Percentiles rank a stretch among this genome's conserved stretches.
phyloP scores from a whole-genome alignment of 2,888 invertebrate genomes.

The Hecatera dysodea region DNA sequence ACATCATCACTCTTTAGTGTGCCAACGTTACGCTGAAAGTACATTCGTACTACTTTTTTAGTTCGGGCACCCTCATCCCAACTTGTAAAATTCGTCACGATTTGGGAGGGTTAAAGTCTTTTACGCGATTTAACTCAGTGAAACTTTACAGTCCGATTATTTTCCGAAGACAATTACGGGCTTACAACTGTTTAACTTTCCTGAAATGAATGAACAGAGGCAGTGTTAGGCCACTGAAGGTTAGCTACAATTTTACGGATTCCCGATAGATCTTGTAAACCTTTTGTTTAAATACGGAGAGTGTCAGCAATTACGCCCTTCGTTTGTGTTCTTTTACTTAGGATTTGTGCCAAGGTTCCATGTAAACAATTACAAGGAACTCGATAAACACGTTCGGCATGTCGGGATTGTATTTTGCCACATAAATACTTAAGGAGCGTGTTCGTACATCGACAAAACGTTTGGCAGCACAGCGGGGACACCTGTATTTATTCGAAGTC shows the following conservation, averaged over 20 bases:
- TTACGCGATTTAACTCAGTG: slow-evolving; percentile 58
- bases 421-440: slow-evolving; percentile 44
- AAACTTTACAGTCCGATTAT: slow-evolving; percentile 62
- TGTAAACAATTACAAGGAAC: slow-evolving; percentile 62
- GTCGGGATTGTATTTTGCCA: slow-evolving; percentile 47
- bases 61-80: slow-evolving; percentile 3
- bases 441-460: slow-evolving; percentile 28
- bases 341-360: slow-evolving; percentile 50
- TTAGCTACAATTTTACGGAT: slow-evolving; percentile 60
- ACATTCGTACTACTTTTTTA: slow-evolving; percentile 35
- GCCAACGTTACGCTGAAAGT: slow-evolving; percentile 18
- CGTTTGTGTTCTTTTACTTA: slow-evolving; percentile 54
- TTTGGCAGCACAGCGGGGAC: slow-evolving; percentile 34
- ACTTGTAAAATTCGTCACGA: slow-evolving; percentile 38
- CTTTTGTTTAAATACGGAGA: slow-evolving; percentile 67
- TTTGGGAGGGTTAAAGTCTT: slow-evolving; percentile 48
- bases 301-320: slow-evolving; percentile 63
- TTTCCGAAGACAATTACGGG: slow-evolving; percentile 66
- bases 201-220: slow-evolving; percentile 49
- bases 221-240: slow-evolving; percentile 37
- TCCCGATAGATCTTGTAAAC: slow-evolving; percentile 59
- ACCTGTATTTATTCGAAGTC: slow-evolving; percentile 51
- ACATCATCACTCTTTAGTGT: slow-evolving; percentile 42
- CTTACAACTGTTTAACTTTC: slow-evolving; percentile 62
- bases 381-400: slow-evolving; percentile 56